These are phyloP conservation scores for Halictus ligatus DNA, from an alignment of 2,888 invertebrate species.

Conservation along the genomic window DNA sequence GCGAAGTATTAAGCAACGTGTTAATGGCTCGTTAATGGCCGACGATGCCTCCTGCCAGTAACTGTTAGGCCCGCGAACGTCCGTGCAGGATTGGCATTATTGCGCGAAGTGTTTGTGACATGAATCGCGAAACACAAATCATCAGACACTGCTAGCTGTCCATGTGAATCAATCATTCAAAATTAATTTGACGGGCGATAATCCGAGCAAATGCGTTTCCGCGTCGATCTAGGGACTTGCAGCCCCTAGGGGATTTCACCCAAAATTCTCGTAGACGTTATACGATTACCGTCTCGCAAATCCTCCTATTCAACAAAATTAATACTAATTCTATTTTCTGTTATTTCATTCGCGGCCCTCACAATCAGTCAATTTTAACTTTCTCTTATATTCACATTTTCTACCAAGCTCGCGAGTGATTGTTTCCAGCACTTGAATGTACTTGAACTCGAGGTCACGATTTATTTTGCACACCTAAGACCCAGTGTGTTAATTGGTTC, in stretches of 20 bases:
- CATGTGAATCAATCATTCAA: neutral
- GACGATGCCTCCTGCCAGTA: neutral
- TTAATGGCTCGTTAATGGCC: neutral
- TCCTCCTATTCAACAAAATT: neutral
- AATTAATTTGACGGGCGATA: conserved; percentile 14
- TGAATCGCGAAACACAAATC: conserved; percentile 9
- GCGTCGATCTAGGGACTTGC: neutral
- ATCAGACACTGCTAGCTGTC: neutral
- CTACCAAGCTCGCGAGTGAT: too few relatives aligned
- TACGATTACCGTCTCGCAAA: neutral
- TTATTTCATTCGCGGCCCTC: too few relatives aligned
- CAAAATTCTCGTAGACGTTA: neutral
- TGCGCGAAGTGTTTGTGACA: neutral
- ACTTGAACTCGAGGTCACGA: too few relatives aligned
- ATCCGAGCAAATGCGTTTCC: conserved; percentile 5
- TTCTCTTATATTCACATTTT: too few relatives aligned
- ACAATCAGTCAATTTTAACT: neutral
- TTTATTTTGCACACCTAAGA: too few relatives aligned
- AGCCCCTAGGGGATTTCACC: neutral
- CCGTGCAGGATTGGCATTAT: neutral
- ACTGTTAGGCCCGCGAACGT: neutral
- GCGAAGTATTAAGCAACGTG: neutral
- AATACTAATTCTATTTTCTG: neutral
- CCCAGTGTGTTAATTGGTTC: too few relatives aligned
- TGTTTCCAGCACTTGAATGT: too few relatives aligned